phyloP scores from a whole-genome alignment of 2,797 vertebrate species.

The Emydoidea blandingii region DNA sequence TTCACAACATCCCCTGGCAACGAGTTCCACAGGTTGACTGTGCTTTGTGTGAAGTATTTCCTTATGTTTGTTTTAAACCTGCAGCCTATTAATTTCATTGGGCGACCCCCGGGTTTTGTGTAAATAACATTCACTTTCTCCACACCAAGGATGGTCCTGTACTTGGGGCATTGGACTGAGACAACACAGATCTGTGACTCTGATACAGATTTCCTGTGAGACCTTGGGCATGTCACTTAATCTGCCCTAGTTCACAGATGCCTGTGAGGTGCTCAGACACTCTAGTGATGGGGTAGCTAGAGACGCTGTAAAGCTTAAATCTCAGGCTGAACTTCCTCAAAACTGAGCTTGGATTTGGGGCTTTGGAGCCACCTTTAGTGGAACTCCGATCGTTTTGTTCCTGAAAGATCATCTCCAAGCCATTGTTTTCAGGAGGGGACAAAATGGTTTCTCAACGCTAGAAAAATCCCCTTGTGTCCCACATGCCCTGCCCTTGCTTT shows the following conservation, averaged over 20 bases:
- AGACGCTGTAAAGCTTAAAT: not conserved
- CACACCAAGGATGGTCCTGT: no score
- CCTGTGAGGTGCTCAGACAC: not conserved
- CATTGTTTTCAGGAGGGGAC: fast-evolving
- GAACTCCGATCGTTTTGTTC: not conserved
- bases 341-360: not conserved
- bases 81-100: not conserved
- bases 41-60: not conserved
- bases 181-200: not conserved
- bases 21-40: not conserved
- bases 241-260: not conserved
- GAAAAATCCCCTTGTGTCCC: fast-evolving
- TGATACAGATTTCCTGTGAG: not conserved
- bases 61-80: not conserved
- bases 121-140: not conserved
- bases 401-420: not conserved
- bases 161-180: no score
- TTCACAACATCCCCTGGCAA: not conserved
- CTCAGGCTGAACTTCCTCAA: not conserved
- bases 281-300: not conserved
- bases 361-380: not conserved
- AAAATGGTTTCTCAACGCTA: fast-evolving
- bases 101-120: no score
- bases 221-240: not conserved
- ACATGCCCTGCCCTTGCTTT: fast-evolving